Conservation (phyloP, 2,797 vertebrate species). For the Coluber constrictor region DNA sequence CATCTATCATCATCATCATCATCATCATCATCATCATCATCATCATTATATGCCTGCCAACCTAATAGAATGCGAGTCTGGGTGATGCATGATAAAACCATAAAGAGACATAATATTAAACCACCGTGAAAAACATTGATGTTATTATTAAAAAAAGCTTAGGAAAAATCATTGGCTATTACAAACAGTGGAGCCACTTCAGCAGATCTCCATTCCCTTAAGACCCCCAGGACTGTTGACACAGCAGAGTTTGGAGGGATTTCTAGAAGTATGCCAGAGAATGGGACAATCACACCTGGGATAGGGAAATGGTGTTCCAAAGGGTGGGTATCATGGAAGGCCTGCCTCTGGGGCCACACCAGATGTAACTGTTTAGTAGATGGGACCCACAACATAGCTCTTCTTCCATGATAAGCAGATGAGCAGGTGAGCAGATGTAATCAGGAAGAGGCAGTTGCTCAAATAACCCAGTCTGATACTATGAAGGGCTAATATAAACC, state of each 20-base stretch:
- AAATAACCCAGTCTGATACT: not conserved
- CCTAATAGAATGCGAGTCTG: not conserved
- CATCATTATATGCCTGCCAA: too few relatives aligned
- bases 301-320: not conserved
- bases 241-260: not conserved
- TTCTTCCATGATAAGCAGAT: not conserved
- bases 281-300: not conserved
- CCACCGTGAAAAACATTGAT: not conserved
- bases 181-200: not conserved
- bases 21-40: not conserved
- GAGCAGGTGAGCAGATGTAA: not conserved
- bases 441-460: not conserved
- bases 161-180: not conserved
- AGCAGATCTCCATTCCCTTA: not conserved
- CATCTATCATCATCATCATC: not conserved
- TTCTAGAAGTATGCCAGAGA: not conserved
- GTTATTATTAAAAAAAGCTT: not conserved
- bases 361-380: not conserved
- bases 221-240: not conserved
- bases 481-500: not conserved
- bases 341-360: not conserved
- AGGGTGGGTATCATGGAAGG: not conserved
- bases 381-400: not conserved
- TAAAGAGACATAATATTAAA: not conserved
- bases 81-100: not conserved